Evolutionary conservation across 2,888 invertebrate species (phyloP).

Genomic region (Allygus modestus): DNA sequence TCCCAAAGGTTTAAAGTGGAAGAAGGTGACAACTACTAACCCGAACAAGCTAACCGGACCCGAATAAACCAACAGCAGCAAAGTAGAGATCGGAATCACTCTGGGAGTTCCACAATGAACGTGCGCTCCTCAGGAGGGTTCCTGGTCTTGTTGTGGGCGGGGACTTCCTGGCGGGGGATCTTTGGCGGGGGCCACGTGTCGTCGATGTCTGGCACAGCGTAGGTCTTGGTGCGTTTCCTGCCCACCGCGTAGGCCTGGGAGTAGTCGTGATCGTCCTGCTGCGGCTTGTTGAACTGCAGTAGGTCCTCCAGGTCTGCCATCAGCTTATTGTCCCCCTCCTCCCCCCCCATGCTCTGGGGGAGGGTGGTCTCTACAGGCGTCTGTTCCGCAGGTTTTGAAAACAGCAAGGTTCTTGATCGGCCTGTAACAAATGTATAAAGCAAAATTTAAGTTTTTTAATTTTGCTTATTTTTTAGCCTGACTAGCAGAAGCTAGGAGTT

Average conservation of each 20-base stretch:
- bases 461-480: too few species aligned
- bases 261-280: slow-evolving; percentile 68
- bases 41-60: slow-evolving; percentile 53
- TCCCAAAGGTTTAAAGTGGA: slow-evolving; percentile 24
- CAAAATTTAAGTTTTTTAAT: not conserved
- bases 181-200: slow-evolving; percentile 68
- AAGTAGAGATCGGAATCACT: slow-evolving; percentile 3
- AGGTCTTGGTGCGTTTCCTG: slow-evolving; percentile 55
- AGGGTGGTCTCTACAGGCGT: slow-evolving; percentile 64
- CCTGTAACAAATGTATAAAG: slow-evolving; percentile 36
- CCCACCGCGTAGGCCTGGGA: slow-evolving; percentile 62
- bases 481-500: too few species aligned
- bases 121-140: slow-evolving; percentile 26
- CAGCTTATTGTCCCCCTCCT: slow-evolving; percentile 64
- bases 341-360: slow-evolving; percentile 64
- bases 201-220: slow-evolving; percentile 66
- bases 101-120: slow-evolving; percentile 42
- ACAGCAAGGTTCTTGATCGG: slow-evolving; percentile 61
- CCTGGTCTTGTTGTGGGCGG: slow-evolving; percentile 40
- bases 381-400: slow-evolving; percentile 62
- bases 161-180: slow-evolving; percentile 34
- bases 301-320: slow-evolving; percentile 68
- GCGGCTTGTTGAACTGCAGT: slow-evolving; percentile 66
- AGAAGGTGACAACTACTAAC: slow-evolving; percentile 40
- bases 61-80: slow-evolving; percentile 54